Evolutionary conservation across 2,113 vertebrate genomes (phyloP).

Genomic region (Centropus unirufus): DNA sequence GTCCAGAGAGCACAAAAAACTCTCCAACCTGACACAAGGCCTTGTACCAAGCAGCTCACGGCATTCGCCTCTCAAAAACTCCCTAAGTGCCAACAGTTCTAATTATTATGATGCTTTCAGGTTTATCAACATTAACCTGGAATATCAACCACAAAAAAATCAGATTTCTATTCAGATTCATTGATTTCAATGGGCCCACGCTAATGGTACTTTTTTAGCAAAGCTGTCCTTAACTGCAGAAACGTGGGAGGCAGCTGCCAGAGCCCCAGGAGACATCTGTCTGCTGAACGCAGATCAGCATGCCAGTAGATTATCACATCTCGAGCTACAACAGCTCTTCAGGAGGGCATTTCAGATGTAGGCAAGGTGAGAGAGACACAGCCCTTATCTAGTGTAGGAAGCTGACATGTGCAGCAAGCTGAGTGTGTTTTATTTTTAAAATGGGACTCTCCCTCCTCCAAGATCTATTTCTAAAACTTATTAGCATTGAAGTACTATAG

Average conservation of each 20-base stretch:
- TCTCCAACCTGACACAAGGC: not conserved
- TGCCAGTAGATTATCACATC: not conserved
- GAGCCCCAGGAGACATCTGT: not conserved
- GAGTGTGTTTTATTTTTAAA: not conserved
- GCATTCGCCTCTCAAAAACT: not conserved
- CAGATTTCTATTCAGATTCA: not conserved
- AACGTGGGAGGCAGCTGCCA: not conserved
- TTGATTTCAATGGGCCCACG: not conserved
- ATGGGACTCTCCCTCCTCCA: not conserved
- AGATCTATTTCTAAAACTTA: not conserved
- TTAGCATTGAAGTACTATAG: not conserved
- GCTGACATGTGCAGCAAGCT: not conserved
- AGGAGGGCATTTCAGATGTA: not conserved
- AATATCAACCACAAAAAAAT: not conserved
- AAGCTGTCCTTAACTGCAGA: not conserved
- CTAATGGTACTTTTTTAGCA: not conserved
- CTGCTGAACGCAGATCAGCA: not conserved
- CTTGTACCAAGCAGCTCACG: not conserved
- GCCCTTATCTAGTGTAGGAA: not conserved
- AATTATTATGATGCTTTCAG: not conserved
- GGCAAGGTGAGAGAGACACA: not conserved
- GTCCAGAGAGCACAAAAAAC: not conserved
- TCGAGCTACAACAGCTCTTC: not conserved
- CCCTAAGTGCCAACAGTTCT: not conserved
- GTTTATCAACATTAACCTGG: not conserved